Evolutionary conservation across 2,888 invertebrate species (phyloP), one percentile per base, ranked within the genome.

Genomic region (Trypoxylon attenuatum): DNA sequence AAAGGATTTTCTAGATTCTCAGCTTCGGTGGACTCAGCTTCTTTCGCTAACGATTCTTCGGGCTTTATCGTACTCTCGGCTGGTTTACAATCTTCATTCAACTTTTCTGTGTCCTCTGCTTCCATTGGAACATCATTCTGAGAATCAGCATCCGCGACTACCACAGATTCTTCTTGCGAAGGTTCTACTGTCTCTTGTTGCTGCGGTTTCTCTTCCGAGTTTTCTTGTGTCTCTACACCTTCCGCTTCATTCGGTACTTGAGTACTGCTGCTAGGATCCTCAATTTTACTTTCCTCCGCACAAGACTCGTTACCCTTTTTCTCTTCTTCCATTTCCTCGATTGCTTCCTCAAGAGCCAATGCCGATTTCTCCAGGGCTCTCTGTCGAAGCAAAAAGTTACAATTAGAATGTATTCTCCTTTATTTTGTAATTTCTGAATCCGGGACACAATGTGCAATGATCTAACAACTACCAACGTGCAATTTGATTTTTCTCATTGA

Each of bases 1-100:
- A 76, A 61, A 2, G 67, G 39, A 90, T 88, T 55, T 91, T 91
- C 67, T 91, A 88, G 69, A 91, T 92, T 55, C 92, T 92, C 4
- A 90, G 18, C 47, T 54, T 69, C 69, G 39, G 56, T 21, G 21
- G 71, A 64, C 23, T 75, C 76, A n/a, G 68, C 70, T 50, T 76
- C 74, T 1, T 16, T 61, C 29, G 21, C 42, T 46, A 42, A 4
- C 0, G 88, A 88, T 42, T 82, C 82, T 69, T 89, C 88, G 0
- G 89, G 88, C 23, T 77, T 73, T 15, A 80, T 80, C 5, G 80
- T 83, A 0, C 82, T 81, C 6, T 89, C 90, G 51, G 0, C 89
- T 67, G 89, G 87, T 51, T 87, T 86, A 16, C 88, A 87, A 15
- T 84, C 84, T 16, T 87, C 87, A 2, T 84, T 82, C 27, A 81